Evolutionary conservation across 2,888 invertebrate genomes (phyloP), one percentile per base, ranked within the genome.

Genomic region (Erannis defoliaria): DNA sequence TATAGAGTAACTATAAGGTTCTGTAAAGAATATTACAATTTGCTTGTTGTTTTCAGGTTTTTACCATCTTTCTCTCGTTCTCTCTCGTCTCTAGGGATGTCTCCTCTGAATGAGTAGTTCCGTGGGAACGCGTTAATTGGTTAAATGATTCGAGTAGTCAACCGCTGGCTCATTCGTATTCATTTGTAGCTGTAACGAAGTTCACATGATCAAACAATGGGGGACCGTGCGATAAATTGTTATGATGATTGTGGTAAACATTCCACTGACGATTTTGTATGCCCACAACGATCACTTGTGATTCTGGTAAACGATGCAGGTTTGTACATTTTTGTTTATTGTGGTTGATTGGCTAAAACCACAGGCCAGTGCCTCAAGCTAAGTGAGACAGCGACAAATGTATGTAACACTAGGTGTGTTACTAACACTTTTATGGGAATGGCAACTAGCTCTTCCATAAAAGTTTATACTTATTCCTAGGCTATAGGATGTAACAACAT

Each of bases 81-180:
- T 29, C 77, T 76, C 68, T 72, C 74, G 77, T 84, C 89, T 80
- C 88, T 59, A 77, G 87, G 86, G 88, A 86, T 81, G 75, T 60
- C 55, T 45, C 46, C 45, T 35, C 42, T 57, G 54, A 37, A 45
- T 49, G 64, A 67, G 71, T 55, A 70, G 74, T 78, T 82, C 75
- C 90, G 89, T 91, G 91, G 86, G 91, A 91, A 89, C 85, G 65
- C 51, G 62, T 77, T 89, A 90, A 91, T 90, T 90, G 89, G 82
- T 84, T 87, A 81, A 90, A 85, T 86, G 83, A 86, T 84, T 78
- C 74, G 80, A 78, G 74, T 74, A 70, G 80, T 76, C 79, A 78
- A 73, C 76, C 75, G 75, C 68, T 70, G 72, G 48, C 78, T 76
- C 84, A 82, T 86, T 85, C 81, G 74, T 86, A 84, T 85, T 86